phyloP scores from a whole-genome alignment of 1,140 invertebrate species.

The Zaprionus camerounensis region DNA sequence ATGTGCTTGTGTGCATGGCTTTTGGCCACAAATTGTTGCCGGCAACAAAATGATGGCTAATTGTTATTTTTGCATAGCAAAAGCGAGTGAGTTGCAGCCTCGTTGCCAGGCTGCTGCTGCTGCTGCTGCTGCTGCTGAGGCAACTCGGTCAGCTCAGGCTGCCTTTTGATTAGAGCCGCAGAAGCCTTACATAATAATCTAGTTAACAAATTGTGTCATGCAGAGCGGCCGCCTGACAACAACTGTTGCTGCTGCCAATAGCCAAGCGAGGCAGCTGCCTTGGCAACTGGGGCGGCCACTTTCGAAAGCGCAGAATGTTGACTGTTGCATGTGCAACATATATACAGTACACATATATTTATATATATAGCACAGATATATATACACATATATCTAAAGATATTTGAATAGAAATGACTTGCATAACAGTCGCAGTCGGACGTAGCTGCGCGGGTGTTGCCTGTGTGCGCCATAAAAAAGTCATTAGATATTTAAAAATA shows the following conservation, averaged over 20 bases:
- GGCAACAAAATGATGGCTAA: slow-evolving; percentile 75
- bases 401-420: slow-evolving; percentile 66
- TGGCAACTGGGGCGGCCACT: slow-evolving; percentile 59
- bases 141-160: slow-evolving; percentile 10
- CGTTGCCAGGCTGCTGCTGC: neutral
- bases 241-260: slow-evolving; percentile 11
- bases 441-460: slow-evolving; percentile 68
- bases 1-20: slow-evolving; percentile 15
- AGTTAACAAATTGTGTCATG: slow-evolving; percentile 82
- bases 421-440: slow-evolving; percentile 53
- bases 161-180: slow-evolving; percentile 63
- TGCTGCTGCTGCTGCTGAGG: slow-evolving; percentile 4
- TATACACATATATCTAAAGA: slow-evolving; percentile 10
- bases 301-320: slow-evolving; percentile 63
- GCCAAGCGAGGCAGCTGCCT: slow-evolving; percentile 31
- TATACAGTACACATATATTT: slow-evolving; percentile 13
- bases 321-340: slow-evolving; percentile 30
- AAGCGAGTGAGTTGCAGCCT: neutral
- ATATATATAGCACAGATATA: slow-evolving; percentile 17
- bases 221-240: slow-evolving; percentile 56
- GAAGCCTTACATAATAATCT: slow-evolving; percentile 76
- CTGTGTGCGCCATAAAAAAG: slow-evolving; percentile 61
- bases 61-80: slow-evolving; percentile 76
- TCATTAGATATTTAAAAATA: slow-evolving; percentile 77
- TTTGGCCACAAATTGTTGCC: slow-evolving; percentile 45